Base-by-base conservation (phyloP, 2,888 invertebrate species). In the Sipha maydis region DNA sequence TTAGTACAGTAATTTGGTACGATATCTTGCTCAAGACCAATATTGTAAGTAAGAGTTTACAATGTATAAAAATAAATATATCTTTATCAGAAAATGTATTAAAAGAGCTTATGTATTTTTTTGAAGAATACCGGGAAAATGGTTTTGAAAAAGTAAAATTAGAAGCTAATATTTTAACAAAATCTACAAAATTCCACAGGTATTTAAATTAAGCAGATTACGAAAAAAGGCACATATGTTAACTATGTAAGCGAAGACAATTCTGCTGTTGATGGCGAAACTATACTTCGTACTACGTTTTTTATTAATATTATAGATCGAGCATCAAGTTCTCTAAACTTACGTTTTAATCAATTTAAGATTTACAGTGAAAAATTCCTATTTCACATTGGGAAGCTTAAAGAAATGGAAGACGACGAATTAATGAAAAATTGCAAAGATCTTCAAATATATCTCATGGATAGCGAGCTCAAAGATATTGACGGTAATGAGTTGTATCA, bases 221-320 rank as follows among this genome's bases (percentile, higher is more conserved):
- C 78, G 73, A 86, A 67, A 71, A 34, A 54, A 79, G 48, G 14
- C 17, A 19, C 28, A 19, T 67, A n/a, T 86, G 73, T 86, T 86
- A n/a, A 79, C 11, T 86, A 86, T 69, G 83, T 75, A 82, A 38
- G 76, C 48, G 75, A 80, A 80, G 80, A 82, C 34, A 56, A 89
- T 21, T 19, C 21, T 34, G 5, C 34, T 3, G 14, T 28, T 31
- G 25, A 78, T 56, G 31, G 19, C 8, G 78, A 78, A 78, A 34
- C 28, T 56, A 56, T 31, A 31, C 56, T 56, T 56, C 28, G 34
- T 21, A 41, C 56, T 34, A 56, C 28, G 2, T 78, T 56, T 34
- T 78, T 78, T 56, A 14, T 56, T 54, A 34, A 31, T 54, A 78
- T 78, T 56, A 34, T 77, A 54, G 77, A 77, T 78, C 54, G 31